Base-by-base conservation (phyloP, 1,140 invertebrate species). In the Nymphalis io region DNA sequence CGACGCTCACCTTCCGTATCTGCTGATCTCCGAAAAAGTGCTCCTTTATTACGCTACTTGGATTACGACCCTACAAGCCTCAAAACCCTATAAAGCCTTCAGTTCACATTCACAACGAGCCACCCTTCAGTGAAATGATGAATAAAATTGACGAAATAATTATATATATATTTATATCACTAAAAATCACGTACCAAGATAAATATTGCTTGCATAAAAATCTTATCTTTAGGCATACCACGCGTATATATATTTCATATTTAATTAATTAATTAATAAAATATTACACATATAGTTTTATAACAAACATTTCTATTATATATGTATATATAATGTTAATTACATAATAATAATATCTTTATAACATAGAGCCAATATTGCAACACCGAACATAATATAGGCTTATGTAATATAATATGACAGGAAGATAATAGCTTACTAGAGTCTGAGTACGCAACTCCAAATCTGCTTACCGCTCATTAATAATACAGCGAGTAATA, bases 1-100 rank as follows among this genome's bases (percentile, higher is more conserved):
- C 82, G 85, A 69, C 83, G 79, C 84, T 88, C 83, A 88, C 86
- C 88, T 88, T 83, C 79, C 84, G 85, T 85, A 87, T 88, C 84
- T 85, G 53, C 64, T 82, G 80, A 87, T 87, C 82, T 81, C 48
- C 79, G 78, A 83, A 89, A 89, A 87, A 88, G 86, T 87, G 80
- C 79, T 79, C 79, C 80, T 88, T 90, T 87, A 87, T 87, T 85
- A 86, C 82, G 65, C 68, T 72, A 80, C 79, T 74, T 81, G 81
- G 83, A 85, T 85, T 81, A 84, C 81, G 62, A 73, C 73, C 75
- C 68, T 73, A 77, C 73, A 72, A 69, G 65, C 72, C 68, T 73
- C 71, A 63, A 66, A 62, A 66, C 66, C 65, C 70, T 60, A 72
- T 68, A 75, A 75, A 75, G 70, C 73, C 73, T 75, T 48, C 21